Evolutionary conservation across 2,888 invertebrate species (phyloP), one percentile per base, ranked within the genome.

Genomic region (Eledona agricola): DNA sequence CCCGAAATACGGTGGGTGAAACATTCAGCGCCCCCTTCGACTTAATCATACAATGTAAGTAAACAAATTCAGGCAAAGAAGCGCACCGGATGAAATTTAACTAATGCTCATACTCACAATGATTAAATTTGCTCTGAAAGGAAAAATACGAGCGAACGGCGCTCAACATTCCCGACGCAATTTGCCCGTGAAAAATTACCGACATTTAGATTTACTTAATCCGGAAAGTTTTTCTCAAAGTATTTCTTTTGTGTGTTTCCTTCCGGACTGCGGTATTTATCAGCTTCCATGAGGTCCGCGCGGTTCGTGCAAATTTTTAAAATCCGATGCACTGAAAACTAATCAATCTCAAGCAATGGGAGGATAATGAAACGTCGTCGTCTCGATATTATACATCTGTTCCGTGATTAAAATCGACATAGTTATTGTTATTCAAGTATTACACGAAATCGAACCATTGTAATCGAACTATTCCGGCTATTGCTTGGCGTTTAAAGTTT

Each of bases 1-100:
- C 91, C 2, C 80, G 83, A 54, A 93, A 93, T 72, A 79, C 84
- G 1, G 90, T 92, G 71, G 93, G 93, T 31, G 88, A 88, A 72
- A 87, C 88, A 1, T 80, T 87, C 60, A 93, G 92, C 70, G 83
- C 87, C 42, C 85, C 89, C 3, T 77, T 90, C 52, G 82, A 83
- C 46, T 78, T 93, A 37, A 84, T 82, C 72, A 84, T 93, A 62
- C 83, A 91, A 75, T 90, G 93, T 92, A 80, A 89, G 91, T 86
- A 63, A 31, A 47, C 38, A 35, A 35, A 37, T 47, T 47, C 29
- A 17, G 5, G 2, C 5, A 9, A 22, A 15, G 7, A 26, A 13
- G 16, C 34, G 15, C 26, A 5, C 23, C 20, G 11, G 25, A 28
- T 25, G 12, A 15, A 51, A 45, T 35, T 47, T 47, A 23, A 29